Conservation (phyloP, 1,140 invertebrate species). For the Drosophila lini region DNA sequence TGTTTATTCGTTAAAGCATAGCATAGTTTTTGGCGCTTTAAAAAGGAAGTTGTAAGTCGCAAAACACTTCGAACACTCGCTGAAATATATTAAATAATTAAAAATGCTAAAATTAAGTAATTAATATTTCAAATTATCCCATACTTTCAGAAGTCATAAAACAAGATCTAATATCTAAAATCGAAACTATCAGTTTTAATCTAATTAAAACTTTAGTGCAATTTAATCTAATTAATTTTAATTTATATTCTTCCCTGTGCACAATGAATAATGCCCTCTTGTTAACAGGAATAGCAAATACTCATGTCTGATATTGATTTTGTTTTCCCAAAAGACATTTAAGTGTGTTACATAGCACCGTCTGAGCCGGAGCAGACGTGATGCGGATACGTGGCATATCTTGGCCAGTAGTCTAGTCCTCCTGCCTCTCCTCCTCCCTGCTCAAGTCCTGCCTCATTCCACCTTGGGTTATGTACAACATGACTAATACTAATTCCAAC, state of each 20-base stretch:
- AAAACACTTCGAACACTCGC: neutral
- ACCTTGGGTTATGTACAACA: conserved; percentile 47
- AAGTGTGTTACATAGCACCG: conserved; percentile 25
- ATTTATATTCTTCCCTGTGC: neutral
- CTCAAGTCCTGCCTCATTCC: conserved; percentile 10
- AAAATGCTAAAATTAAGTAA: neutral
- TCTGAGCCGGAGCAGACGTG: conserved; percentile 45
- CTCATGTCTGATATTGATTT: conserved; percentile 64
- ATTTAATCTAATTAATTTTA: neutral
- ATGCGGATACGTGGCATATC: conserved; percentile 52
- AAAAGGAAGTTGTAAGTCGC: neutral
- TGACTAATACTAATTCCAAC: conserved; percentile 69
- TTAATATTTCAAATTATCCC: neutral
- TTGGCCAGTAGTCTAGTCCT: conserved; percentile 34
- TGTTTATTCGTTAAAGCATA: neutral
- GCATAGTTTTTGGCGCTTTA: neutral
- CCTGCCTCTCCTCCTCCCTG: neutral
- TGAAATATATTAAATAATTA: neutral
- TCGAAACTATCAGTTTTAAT: neutral
- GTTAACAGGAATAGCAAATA: conserved; percentile 39
- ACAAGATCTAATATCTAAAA: neutral
- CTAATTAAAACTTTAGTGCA: neutral
- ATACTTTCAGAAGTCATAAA: neutral
- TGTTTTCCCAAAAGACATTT: conserved; percentile 29
- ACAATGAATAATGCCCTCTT: conserved; percentile 3